phyloP scores from a whole-genome alignment of 2,797 vertebrate genomes.

The Sylvilagus floridanus region DNA sequence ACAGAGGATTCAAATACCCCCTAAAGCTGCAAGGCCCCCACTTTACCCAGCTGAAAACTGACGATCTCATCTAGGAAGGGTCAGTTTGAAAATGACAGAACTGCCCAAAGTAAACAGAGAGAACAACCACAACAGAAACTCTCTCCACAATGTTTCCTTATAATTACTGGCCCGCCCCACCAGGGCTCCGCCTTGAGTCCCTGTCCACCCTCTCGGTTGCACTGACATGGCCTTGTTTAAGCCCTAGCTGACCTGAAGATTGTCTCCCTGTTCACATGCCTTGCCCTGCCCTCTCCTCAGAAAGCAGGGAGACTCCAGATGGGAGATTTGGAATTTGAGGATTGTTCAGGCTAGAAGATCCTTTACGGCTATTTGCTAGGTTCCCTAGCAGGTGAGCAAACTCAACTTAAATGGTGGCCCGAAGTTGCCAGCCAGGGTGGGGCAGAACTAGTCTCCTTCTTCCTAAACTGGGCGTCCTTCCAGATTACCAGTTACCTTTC shows the following conservation, averaged over 20 bases:
- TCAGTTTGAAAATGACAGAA: constrained; percentile 55
- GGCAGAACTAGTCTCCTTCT: neutral
- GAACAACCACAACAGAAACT: constrained; percentile 69
- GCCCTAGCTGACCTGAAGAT: neutral
- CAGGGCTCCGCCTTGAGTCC: neutral
- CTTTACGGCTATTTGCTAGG: neutral
- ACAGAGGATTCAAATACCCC: constrained; percentile 31
- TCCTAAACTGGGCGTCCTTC: neutral
- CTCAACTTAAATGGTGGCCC: neutral
- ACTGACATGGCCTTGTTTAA: neutral
- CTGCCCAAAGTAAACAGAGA: constrained; percentile 58
- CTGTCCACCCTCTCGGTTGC: neutral
- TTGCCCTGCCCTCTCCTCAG: neutral
- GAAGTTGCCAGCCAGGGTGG: neutral
- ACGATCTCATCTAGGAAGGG: constrained; percentile 72
- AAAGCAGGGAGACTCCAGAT: neutral
- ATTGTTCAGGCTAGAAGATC: neutral
- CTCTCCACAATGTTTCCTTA: constrained; percentile 53
- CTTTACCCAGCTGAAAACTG: constrained; percentile 62
- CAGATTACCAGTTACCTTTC: neutral
- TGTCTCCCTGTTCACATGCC: neutral
- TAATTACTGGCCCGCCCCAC: constrained; percentile 1
- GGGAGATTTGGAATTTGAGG: neutral
- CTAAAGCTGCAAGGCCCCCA: neutral
- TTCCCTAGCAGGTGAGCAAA: neutral